Conservation (phyloP, 2,888 invertebrate genomes). For the Dorcus parallelipipedus region DNA sequence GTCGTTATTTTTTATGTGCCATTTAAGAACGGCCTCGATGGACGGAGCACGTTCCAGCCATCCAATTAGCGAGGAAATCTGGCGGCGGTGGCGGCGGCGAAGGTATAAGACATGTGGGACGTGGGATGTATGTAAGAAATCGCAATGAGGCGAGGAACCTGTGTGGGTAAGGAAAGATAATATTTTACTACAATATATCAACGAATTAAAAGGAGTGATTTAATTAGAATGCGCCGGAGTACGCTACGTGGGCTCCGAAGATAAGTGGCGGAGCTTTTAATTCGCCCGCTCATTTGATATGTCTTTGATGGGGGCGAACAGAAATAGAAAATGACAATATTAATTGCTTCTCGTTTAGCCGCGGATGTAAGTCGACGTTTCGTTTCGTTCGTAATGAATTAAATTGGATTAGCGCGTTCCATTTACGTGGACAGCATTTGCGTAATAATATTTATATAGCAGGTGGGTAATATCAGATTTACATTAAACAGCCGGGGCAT, state of each 20-base stretch:
- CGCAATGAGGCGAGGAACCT: background rate
- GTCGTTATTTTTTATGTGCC: slow-evolving; percentile 32
- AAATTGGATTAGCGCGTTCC: no score
- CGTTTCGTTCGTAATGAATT: no score
- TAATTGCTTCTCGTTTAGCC: background rate
- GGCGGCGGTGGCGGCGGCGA: slow-evolving; percentile 6
- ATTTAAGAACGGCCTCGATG: slow-evolving; percentile 22
- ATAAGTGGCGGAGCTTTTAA: background rate
- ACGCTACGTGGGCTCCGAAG: background rate
- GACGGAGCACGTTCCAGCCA: slow-evolving; percentile 30
- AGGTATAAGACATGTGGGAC: slow-evolving; percentile 11
- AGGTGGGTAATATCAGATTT: no score
- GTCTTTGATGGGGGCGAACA: background rate
- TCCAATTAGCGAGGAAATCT: slow-evolving; percentile 26
- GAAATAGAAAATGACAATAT: background rate
- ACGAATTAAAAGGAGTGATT: slow-evolving; percentile 7
- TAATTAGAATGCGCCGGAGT: background rate
- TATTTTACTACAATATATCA: slow-evolving; percentile 9
- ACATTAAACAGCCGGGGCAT: no score
- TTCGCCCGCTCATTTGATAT: background rate
- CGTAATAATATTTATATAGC: no score
- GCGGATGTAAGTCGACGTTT: no score
- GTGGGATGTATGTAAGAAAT: slow-evolving; percentile 7
- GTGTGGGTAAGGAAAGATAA: slow-evolving; percentile 3
- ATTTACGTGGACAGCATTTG: no score